Evolutionary conservation across 2,797 vertebrate species (phyloP).

Genomic region (Syndactyla subalaris): DNA sequence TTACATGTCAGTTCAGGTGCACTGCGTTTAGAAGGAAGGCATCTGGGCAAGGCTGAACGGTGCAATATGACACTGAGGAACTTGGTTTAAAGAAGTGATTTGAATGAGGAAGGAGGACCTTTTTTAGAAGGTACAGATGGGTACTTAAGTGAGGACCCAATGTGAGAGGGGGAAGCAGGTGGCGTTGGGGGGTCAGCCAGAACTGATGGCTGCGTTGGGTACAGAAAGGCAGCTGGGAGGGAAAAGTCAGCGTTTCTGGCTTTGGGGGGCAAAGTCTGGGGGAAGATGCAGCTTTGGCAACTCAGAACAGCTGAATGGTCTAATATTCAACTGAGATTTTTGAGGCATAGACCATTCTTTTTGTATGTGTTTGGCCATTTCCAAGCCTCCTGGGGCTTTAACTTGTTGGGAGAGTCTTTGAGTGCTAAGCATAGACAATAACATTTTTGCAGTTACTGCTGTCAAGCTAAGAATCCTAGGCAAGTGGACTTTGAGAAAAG

Average conservation of each 20-base stretch:
- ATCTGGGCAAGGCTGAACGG: not conserved
- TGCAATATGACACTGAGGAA: not conserved
- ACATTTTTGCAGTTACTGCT: not conserved
- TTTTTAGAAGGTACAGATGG: not conserved
- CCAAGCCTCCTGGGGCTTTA: not conserved
- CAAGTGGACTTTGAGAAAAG: not conserved
- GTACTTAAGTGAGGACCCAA: not conserved
- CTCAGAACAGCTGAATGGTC: not conserved
- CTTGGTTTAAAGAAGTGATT: not conserved
- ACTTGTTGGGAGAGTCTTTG: not conserved
- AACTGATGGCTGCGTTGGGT: not conserved
- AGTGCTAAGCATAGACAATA: not conserved
- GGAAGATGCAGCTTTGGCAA: not conserved
- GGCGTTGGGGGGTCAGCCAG: not conserved
- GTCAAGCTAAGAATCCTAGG: not conserved
- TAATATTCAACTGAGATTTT: not conserved
- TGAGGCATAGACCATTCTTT: not conserved
- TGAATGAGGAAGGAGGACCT: not conserved
- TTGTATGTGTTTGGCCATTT: not conserved
- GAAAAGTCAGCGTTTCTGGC: not conserved
- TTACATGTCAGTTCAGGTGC: not conserved
- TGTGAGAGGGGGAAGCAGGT: not conserved
- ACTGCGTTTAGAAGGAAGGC: accelerated
- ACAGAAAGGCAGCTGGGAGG: not conserved
- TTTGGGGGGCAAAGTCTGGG: not conserved